Base-by-base conservation (phyloP, 1,140 invertebrate species). In the Colletes gigas region DNA sequence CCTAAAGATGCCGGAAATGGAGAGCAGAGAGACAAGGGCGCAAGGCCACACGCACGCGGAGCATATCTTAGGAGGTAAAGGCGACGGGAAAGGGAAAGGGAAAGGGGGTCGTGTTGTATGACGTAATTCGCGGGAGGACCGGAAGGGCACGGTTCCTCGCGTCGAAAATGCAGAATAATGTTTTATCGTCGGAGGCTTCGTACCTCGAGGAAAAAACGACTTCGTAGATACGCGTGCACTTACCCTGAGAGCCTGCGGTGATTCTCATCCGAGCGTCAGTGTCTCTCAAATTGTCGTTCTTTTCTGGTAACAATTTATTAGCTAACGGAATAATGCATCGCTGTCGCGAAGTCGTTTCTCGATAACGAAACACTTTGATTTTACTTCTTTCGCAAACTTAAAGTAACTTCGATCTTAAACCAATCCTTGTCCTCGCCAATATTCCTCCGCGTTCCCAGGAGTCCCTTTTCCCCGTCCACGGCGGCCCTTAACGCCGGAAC, bases 1-100 rank as follows among this genome's bases (percentile, higher is more conserved):
- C 15, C 94, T 95, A 84, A 94, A 95, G 88, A 94, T 94, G 62
- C 95, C 95, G 63, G 95, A 94, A 21, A 93, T 96, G 82, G 96
- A 96, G 88, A 95, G 94, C 66, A 93, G 95, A 79, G 94, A 95
- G 88, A 93, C 90, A 66, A 93, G 94, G 76, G 92, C 92, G 55
- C 92, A 92, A 83, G 92, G 92, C 78, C 91, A 93, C 76, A 93
- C 93, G 84, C 91, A 93, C 80, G 93, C 93, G 47, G 93, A 93
- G 75, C 91, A 92, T 78, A 93, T 94, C 87, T 90, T 93, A 84
- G 93, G 93, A 93, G 88, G 79, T 81, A 85, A 69, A 47, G 47
- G 39, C 60, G 21, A 54, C 47, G 57, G 67, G 72, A 59, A 39
- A 41, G 47, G 55, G 60, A 69, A 62, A 62, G 44, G 68, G 62